These are phyloP conservation scores for Lysiphlebus fabarum DNA, from an alignment of 1,140 invertebrate genomes.

Conservation along the genomic window DNA sequence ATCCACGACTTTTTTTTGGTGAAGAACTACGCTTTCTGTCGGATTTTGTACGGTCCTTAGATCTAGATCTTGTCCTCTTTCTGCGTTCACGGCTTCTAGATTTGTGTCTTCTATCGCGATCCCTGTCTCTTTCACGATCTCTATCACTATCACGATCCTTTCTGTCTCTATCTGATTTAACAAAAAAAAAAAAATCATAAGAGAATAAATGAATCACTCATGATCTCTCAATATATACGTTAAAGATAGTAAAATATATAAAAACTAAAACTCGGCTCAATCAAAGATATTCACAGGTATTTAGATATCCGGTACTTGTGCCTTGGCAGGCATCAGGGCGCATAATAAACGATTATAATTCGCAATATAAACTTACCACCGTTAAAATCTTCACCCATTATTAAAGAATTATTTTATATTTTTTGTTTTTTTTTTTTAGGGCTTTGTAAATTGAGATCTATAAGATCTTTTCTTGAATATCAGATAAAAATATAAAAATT, in stretches of 20 bases:
- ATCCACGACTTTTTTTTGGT: slow-evolving; percentile 58
- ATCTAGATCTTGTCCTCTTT: slow-evolving; percentile 65
- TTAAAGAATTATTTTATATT: slow-evolving; percentile 19
- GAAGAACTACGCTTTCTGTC: slow-evolving; percentile 62
- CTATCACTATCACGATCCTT: slow-evolving; percentile 47
- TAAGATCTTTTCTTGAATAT: too few relatives aligned
- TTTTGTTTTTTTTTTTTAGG: background rate
- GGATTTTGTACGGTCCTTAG: slow-evolving; percentile 53
- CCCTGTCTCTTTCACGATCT: slow-evolving; percentile 56
- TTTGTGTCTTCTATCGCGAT: slow-evolving; percentile 64
- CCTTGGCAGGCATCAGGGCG: slow-evolving; percentile 23
- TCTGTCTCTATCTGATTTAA: slow-evolving; percentile 42
- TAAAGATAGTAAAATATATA: too few relatives aligned
- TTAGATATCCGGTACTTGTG: too few relatives aligned
- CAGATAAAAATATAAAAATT: too few relatives aligned
- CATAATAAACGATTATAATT: too few relatives aligned
- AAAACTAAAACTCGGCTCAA: background rate
- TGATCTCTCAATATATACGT: too few relatives aligned
- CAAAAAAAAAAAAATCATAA: background rate
- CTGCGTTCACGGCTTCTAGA: slow-evolving; percentile 68
- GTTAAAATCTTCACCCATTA: slow-evolving; percentile 51
- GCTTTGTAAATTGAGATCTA: too few relatives aligned
- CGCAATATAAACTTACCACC: slow-evolving; percentile 49
- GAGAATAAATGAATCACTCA: background rate
- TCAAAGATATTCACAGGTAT: background rate